These are phyloP conservation scores for Drosophila mimica DNA, from an alignment of 2,888 invertebrate genomes.

Conservation along the genomic window DNA sequence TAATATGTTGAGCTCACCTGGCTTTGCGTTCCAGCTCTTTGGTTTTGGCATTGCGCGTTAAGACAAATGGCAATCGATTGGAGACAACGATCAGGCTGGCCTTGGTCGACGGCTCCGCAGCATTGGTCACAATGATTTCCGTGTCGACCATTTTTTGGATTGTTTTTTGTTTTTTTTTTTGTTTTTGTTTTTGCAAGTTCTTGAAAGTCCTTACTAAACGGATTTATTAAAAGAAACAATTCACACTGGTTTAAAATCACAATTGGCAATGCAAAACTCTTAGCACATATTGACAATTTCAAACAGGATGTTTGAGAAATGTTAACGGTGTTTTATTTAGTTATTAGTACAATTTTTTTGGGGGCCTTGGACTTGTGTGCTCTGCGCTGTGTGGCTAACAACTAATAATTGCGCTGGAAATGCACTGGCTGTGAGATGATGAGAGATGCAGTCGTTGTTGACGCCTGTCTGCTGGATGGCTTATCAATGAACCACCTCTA, in stretches of 20 bases:
- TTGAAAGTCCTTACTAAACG: slow-evolving; percentile 15
- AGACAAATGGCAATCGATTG: slow-evolving; percentile 94
- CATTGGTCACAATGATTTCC: slow-evolving; percentile 83
- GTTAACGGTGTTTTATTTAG: not conserved
- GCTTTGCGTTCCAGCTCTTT: slow-evolving; percentile 92
- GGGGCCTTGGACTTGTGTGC: slow-evolving; percentile 40
- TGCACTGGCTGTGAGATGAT: slow-evolving; percentile 42
- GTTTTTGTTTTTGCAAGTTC: not conserved
- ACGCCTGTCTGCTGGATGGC: slow-evolving; percentile 36
- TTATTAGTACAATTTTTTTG: not conserved
- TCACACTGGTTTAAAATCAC: slow-evolving; percentile 30
- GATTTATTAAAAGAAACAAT: slow-evolving; percentile 11
- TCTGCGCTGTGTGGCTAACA: slow-evolving; percentile 45
- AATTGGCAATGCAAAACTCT: slow-evolving; percentile 10
- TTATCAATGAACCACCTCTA: slow-evolving; percentile 57
- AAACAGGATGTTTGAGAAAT: slow-evolving; percentile 3
- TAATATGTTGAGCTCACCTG: slow-evolving; percentile 88
- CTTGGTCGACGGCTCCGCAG: slow-evolving; percentile 84
- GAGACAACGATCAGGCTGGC: slow-evolving; percentile 96
- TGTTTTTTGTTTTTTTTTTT: too few species aligned
- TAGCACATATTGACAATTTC: slow-evolving; percentile 14
- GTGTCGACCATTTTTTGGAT: slow-evolving; percentile 82
- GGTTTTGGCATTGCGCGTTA: slow-evolving; percentile 90
- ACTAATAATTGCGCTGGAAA: slow-evolving; percentile 60
- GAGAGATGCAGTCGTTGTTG: slow-evolving; percentile 49